A percentile compares a stretch with the other conserved stretches of the same genome.
Evolutionary conservation across 2,888 invertebrate genomes (phyloP).

Genomic region (Petrophora chlorosata): DNA sequence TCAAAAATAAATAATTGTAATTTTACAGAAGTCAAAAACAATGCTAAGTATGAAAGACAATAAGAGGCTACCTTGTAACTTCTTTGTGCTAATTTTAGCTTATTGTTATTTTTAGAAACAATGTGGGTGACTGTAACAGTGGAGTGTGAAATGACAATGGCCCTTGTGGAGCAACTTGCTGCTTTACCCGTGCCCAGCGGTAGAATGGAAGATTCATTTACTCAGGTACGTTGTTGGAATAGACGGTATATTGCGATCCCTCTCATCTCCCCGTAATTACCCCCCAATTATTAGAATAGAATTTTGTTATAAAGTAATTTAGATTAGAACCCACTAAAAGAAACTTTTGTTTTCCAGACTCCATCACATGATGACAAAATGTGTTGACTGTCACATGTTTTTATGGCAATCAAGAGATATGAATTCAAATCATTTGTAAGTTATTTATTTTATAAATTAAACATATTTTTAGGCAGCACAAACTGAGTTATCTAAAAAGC

Average conservation of each 20-base stretch:
- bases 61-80: slow-evolving; percentile 10
- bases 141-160: slow-evolving; percentile 91
- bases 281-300: too few species aligned
- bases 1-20: too few species aligned
- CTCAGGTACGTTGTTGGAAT: slow-evolving; percentile 51
- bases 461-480: slow-evolving; percentile 8
- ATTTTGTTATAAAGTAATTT: too few species aligned
- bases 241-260: neutral
- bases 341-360: slow-evolving; percentile 66
- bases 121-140: slow-evolving; percentile 93
- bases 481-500: neutral
- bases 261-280: too few species aligned
- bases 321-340: too few species aligned
- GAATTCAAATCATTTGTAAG: slow-evolving; percentile 5
- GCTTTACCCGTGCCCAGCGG: slow-evolving; percentile 76
- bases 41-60: neutral
- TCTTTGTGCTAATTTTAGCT: slow-evolving; percentile 12
- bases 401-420: slow-evolving; percentile 9
- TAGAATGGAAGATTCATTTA: slow-evolving; percentile 60
- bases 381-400: slow-evolving; percentile 19
- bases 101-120: slow-evolving; percentile 83
- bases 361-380: slow-evolving; percentile 69
- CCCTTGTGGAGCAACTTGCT: slow-evolving; percentile 90
- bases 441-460: slow-evolving; percentile 14
- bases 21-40: too few species aligned